Base-by-base conservation (phyloP, 2,888 invertebrate genomes). In the Entomobrya multifasciata region DNA sequence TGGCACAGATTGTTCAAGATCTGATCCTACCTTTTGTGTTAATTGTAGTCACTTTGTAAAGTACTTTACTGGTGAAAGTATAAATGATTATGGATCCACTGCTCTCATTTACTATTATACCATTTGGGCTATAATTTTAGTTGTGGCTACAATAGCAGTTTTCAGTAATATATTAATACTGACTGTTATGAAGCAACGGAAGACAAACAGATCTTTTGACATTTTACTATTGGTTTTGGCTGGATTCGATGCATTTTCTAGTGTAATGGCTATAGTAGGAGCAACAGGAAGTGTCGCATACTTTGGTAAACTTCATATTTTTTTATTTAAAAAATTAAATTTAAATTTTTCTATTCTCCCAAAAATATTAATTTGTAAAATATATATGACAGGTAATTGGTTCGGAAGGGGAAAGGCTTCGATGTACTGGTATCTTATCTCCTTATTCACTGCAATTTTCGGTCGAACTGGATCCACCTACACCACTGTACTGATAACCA, bases 341-440 rank as follows among this genome's bases (percentile, higher is more conserved):
- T n/a, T n/a, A n/a, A n/a, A n/a, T n/a, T n/a, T n/a, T n/a, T n/a
- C n/a, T n/a, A n/a, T n/a, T n/a, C n/a, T n/a, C n/a, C n/a, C n/a
- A n/a, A n/a, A n/a, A n/a, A n/a, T n/a, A n/a, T n/a, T n/a, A n/a
- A n/a, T n/a, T n/a, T n/a, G n/a, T n/a, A n/a, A n/a, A n/a, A n/a
- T n/a, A n/a, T n/a, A n/a, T n/a, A n/a, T n/a, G n/a, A n/a, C n/a
- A 65, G 65, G 65, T 25, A 65, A 65, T 30, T 65, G 65, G 65
- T 36, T 36, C 17, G 65, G 65, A 8, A 36, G 27, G n/a, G 65
- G 65, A 17, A 36, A 17, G 17, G 27, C 10, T 10, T 25, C 27
- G 8, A 8, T 65, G 36, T 65, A 17, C 65, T 65, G 65, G 65
- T 8, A 1, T 13, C 4, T 36, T 15, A 2, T 17, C 3, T 30